A percentile compares a stretch with the other conserved stretches of the same genome.
Conservation (phyloP, 2,797 vertebrate genomes). For the Poeciliopsis gracilis region DNA sequence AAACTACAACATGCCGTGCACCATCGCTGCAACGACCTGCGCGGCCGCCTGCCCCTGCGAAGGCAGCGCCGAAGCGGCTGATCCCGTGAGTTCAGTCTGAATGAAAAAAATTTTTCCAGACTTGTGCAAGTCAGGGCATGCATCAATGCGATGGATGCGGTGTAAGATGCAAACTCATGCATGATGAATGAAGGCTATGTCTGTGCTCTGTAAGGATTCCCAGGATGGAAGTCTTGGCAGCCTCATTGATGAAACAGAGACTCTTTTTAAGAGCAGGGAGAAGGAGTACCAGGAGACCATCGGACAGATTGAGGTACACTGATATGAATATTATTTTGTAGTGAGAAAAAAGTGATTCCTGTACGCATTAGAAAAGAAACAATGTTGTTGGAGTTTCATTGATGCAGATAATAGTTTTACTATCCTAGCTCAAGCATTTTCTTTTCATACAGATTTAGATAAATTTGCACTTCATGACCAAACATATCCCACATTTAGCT, state of each 20-base stretch:
- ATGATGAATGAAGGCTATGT: slow-evolving; percentile 61
- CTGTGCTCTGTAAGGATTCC: slow-evolving; percentile 71
- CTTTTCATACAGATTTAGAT: not conserved
- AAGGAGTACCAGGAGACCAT: slow-evolving; percentile 99
- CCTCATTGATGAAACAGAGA: slow-evolving; percentile 95
- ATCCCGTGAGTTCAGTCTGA: slow-evolving; percentile 64
- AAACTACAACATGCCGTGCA: slow-evolving; percentile 88
- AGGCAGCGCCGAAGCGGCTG: slow-evolving; percentile 79
- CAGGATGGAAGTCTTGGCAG: slow-evolving; percentile 95
- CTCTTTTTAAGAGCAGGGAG: slow-evolving; percentile 95
- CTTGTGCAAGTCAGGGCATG: slow-evolving; percentile 4
- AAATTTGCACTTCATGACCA: not conserved
- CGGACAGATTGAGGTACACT: slow-evolving; percentile 93
- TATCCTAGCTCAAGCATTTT: not conserved
- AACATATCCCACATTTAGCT: not conserved
- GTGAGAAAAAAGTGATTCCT: not conserved
- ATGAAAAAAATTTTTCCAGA: not conserved
- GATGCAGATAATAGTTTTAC: not conserved
- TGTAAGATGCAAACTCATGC: slow-evolving; percentile 55
- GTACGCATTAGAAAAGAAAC: not conserved
- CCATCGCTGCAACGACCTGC: slow-evolving; percentile 36
- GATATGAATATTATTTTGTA: not conserved
- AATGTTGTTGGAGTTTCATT: not conserved
- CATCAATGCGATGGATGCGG: slow-evolving; percentile 40
- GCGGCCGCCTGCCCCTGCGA: slow-evolving; percentile 60